Percentiles rank a stretch among this genome's conserved stretches.
phyloP scores from a whole-genome alignment of 2,888 invertebrate species.

The Acleris literana region DNA sequence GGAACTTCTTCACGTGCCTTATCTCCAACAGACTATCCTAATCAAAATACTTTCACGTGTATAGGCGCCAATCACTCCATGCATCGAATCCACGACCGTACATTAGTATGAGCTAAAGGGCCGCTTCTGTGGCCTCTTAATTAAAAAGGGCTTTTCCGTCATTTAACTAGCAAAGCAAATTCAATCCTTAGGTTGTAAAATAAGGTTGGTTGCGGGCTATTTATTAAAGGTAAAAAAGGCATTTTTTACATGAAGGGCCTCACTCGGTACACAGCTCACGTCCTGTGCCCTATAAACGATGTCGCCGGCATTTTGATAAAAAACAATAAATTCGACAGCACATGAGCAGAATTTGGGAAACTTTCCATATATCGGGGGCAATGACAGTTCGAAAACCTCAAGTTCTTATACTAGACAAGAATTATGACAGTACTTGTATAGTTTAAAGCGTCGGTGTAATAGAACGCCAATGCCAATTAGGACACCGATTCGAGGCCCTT shows the following conservation, averaged over 20 bases:
- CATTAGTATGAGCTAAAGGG: slow-evolving; percentile 39
- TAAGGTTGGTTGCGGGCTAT: too few relatives aligned
- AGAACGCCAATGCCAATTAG: too few relatives aligned
- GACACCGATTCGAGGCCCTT: too few relatives aligned
- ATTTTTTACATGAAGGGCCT: slow-evolving; percentile 11
- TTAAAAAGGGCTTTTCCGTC: too few relatives aligned
- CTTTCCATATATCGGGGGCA: slow-evolving; percentile 7
- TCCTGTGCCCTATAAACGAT: slow-evolving; percentile 9
- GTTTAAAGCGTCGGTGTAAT: too few relatives aligned
- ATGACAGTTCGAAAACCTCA: slow-evolving; percentile 25
- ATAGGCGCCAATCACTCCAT: slow-evolving; percentile 13
- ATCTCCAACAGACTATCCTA: too few relatives aligned
- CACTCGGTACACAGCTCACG: slow-evolving; percentile 20
- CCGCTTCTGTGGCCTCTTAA: slow-evolving; percentile 9
- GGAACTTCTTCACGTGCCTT: too few relatives aligned
- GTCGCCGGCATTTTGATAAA: slow-evolving; percentile 26
- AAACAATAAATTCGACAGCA: slow-evolving; percentile 28
- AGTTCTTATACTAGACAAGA: neutral
- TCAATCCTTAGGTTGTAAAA: too few relatives aligned
- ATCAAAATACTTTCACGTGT: slow-evolving; percentile 14
- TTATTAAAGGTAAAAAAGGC: too few relatives aligned
- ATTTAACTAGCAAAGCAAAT: too few relatives aligned
- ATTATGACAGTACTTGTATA: too few relatives aligned
- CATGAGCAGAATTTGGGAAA: slow-evolving; percentile 21
- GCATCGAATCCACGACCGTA: slow-evolving; percentile 21